Evolutionary conservation across 2,888 invertebrate genomes (phyloP).

Genomic region (Unio pictorum): DNA sequence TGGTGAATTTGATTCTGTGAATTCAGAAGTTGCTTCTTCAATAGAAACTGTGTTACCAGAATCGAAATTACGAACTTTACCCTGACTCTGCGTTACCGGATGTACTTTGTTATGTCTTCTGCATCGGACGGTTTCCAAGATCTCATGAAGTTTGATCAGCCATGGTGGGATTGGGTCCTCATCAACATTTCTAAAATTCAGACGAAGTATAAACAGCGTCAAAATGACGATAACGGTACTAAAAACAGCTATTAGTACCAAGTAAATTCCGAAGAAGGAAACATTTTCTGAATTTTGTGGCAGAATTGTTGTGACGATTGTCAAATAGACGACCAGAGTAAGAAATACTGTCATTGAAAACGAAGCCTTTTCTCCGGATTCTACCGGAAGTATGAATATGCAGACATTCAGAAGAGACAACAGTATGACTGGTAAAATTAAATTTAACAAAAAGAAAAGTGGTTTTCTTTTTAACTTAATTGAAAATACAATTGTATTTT

Average conservation of each 20-base stretch:
- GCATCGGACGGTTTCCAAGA: too few species aligned
- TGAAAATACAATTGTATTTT: constrained; percentile 16
- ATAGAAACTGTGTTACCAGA: too few species aligned
- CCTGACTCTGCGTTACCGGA: too few species aligned
- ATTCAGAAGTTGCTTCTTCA: too few species aligned
- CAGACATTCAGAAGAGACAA: constrained; percentile 25
- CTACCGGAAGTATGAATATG: constrained; percentile 27
- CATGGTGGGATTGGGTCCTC: constrained; percentile 17
- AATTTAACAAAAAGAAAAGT: constrained; percentile 23
- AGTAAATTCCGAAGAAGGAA: constrained; percentile 18
- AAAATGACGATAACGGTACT: constrained; percentile 26
- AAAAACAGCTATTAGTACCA: constrained; percentile 27
- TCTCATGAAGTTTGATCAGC: neutral
- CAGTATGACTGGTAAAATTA: constrained; percentile 30
- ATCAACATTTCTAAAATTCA: constrained; percentile 16
- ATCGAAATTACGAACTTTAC: too few species aligned
- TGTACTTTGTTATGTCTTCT: too few species aligned
- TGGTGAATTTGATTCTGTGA: too few species aligned
- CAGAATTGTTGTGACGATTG: constrained; percentile 15
- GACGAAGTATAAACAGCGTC: constrained; percentile 23
- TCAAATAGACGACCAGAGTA: constrained; percentile 26
- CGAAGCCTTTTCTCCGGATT: constrained; percentile 26
- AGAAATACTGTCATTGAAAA: constrained; percentile 28
- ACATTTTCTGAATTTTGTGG: constrained; percentile 25
- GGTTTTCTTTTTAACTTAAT: constrained; percentile 28